These are phyloP conservation scores for Drosophila imparisetae DNA, from an alignment of 2,888 invertebrate genomes.

Conservation along the genomic window DNA sequence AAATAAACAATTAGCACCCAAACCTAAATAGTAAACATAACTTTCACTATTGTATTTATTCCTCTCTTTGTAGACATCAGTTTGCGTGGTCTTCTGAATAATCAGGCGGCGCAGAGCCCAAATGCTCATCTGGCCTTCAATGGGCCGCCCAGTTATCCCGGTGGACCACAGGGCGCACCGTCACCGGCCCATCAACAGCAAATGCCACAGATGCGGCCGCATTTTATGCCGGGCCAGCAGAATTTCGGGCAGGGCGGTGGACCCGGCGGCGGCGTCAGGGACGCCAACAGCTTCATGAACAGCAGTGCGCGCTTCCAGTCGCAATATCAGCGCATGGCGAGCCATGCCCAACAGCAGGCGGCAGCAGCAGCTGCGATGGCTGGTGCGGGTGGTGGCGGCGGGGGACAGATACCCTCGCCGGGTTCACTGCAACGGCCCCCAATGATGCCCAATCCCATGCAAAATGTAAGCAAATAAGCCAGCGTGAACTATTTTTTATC, in stretches of 20 bases:
- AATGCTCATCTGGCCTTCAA: conserved; percentile 84
- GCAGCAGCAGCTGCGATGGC: conserved; percentile 83
- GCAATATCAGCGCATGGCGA: conserved; percentile 84
- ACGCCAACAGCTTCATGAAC: conserved; percentile 85
- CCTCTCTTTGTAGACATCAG: conserved; percentile 81
- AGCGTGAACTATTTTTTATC: background rate
- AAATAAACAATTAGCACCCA: background rate
- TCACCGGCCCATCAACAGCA: conserved; percentile 83
- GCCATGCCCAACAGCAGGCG: conserved; percentile 87
- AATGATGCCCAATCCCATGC: conserved; percentile 85
- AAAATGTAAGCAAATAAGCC: conserved; percentile 81
- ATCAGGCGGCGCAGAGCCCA: conserved; percentile 84
- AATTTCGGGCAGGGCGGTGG: conserved; percentile 82
- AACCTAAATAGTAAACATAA: background rate
- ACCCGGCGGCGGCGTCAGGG: conserved; percentile 81
- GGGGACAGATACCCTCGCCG: conserved; percentile 82
- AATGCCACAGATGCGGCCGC: conserved; percentile 83
- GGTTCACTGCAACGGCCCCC: conserved; percentile 82
- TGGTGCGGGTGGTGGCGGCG: conserved; percentile 78
- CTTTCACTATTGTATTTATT: background rate
- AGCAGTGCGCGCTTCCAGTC: conserved; percentile 84
- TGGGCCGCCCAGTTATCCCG: conserved; percentile 83
- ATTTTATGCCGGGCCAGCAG: conserved; percentile 85
- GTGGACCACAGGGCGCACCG: conserved; percentile 83
- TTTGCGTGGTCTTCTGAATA: conserved; percentile 84